These are phyloP conservation scores for Heterodera schachtii DNA, from an alignment of 1,140 invertebrate species.

Conservation along the genomic window DNA sequence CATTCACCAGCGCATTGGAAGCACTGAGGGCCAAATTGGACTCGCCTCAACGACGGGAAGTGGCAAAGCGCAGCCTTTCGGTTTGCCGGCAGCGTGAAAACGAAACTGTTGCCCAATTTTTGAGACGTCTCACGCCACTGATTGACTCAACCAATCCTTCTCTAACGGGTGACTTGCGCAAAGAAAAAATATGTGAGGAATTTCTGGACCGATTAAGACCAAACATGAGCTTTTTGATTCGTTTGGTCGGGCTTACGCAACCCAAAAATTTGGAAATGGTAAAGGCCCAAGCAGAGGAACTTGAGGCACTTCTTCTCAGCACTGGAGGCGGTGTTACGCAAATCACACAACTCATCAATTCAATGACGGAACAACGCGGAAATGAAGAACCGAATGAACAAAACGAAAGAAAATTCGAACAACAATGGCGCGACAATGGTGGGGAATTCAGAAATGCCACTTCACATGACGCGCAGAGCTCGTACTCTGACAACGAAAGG, in stretches of 20 bases:
- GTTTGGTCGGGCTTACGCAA: not conserved
- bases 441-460: too few species aligned
- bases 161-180: not conserved
- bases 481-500: too few species aligned
- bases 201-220: conserved; percentile 6
- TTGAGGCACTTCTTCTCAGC: not conserved
- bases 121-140: not conserved
- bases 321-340: too few species aligned
- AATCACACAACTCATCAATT: too few species aligned
- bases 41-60: conserved; percentile 2
- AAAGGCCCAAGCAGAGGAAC: not conserved
- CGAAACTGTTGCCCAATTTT: conserved; percentile 3
- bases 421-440: too few species aligned
- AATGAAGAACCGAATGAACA: too few species aligned
- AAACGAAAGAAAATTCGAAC: too few species aligned
- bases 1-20: not conserved
- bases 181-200: conserved; percentile 18
- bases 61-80: not conserved
- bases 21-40: conserved; percentile 3
- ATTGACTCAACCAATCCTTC: not conserved
- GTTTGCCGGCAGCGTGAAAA: not conserved
- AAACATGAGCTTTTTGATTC: conserved; percentile 10
- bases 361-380: too few species aligned
- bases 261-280: conserved; percentile 1
- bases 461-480: too few species aligned